A percentile compares a stretch with the other conserved stretches of the same genome.
Conservation (phyloP, 2,888 invertebrate genomes). For the Odontothrips loti region DNA sequence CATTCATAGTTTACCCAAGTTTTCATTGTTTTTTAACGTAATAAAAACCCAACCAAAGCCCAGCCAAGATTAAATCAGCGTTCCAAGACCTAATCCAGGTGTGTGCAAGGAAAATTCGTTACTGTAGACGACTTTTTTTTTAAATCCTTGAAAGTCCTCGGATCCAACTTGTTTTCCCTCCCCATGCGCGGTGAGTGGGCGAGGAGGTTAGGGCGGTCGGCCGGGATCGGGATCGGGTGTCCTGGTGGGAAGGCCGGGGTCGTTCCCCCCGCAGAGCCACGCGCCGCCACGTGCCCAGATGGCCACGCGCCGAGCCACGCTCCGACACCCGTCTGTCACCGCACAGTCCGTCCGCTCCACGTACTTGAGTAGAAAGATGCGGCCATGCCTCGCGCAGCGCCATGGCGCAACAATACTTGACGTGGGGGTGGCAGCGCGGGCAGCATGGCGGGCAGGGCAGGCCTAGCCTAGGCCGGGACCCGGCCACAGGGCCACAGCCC, state of each 20-base stretch:
- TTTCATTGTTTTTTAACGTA: not conserved
- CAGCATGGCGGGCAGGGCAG: too few species aligned
- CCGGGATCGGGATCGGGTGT: too few species aligned
- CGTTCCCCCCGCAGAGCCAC: not conserved
- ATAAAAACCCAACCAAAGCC: not conserved
- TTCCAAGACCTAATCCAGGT: too few species aligned
- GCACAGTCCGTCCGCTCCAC: not conserved
- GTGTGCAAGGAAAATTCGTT: too few species aligned
- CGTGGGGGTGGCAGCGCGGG: too few species aligned
- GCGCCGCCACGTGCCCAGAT: not conserved
- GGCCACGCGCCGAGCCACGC: not conserved
- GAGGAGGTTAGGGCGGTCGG: not conserved
- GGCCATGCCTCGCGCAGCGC: slow-evolving; percentile 13
- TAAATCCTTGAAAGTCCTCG: too few species aligned
- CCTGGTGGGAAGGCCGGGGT: not conserved
- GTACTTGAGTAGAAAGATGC: slow-evolving; percentile 13
- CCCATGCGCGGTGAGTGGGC: not conserved
- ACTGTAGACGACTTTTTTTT: too few species aligned
- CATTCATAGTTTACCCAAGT: too few species aligned
- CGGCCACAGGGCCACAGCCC: too few species aligned
- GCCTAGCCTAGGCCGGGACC: too few species aligned
- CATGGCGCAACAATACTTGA: not conserved
- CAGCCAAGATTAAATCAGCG: too few species aligned
- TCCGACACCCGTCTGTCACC: not conserved
- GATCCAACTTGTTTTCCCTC: not conserved